These are phyloP conservation scores for Sarcophaga variegata DNA, from an alignment of 2,888 invertebrate species.

Conservation along the genomic window DNA sequence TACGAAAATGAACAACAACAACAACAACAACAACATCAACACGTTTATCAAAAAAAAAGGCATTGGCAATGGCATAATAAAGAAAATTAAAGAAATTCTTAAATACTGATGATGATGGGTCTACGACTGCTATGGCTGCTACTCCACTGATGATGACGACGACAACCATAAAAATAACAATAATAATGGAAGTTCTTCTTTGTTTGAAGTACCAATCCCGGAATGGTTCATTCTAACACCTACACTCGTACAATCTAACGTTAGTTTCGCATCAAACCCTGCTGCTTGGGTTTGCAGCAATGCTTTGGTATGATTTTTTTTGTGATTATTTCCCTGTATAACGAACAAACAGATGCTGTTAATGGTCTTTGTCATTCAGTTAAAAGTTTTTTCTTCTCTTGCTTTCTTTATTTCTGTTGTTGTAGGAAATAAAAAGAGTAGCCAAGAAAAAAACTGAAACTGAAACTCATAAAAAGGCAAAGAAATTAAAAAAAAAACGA, in stretches of 20 bases:
- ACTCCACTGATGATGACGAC: conserved; percentile 36
- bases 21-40: not conserved
- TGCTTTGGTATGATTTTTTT: not conserved
- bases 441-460: not conserved
- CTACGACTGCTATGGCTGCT: not conserved
- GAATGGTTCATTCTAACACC: not conserved
- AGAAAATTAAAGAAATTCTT: conserved; percentile 15
- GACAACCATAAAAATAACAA: conserved; percentile 48
- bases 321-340: conserved; percentile 13
- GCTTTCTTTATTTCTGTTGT: not conserved
- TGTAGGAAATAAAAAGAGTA: conserved; percentile 8
- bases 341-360: conserved; percentile 59
- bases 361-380: conserved; percentile 59
- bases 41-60: no score
- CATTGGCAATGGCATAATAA: not conserved
- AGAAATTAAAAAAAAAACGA: conserved; percentile 16
- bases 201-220: conserved; percentile 17
- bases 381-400: conserved; percentile 23
- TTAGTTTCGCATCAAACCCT: no score
- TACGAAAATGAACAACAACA: conserved; percentile 9
- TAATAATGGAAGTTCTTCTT: conserved; percentile 16
- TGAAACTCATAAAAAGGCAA: not conserved
- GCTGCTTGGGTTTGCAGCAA: no score
- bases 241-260: not conserved
- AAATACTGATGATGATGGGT: conserved; percentile 37